A percentile compares a stretch with the other conserved stretches of the same genome.
These are phyloP conservation scores for Drosophila nr. fundita DNA, from an alignment of 2,888 invertebrate genomes.

Conservation along the genomic window DNA sequence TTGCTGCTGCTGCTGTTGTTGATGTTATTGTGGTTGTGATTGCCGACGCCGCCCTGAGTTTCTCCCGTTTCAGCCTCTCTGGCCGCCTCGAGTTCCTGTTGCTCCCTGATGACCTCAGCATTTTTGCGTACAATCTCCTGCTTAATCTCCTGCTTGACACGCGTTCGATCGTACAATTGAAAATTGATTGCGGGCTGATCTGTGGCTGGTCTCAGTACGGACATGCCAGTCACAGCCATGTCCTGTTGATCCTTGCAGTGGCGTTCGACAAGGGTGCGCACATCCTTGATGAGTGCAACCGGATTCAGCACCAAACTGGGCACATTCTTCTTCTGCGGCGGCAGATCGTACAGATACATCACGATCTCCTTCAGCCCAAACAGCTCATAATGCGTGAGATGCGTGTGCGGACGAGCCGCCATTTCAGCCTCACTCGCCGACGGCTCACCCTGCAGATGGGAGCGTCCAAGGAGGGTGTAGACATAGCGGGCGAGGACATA, in stretches of 20 bases:
- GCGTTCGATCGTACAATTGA: conserved; percentile 81
- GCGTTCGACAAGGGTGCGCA: conserved; percentile 93
- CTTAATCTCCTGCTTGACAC: conserved; percentile 83
- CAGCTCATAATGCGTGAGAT: conserved; percentile 92
- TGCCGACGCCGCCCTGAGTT: conserved; percentile 24
- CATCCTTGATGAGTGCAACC: conserved; percentile 94
- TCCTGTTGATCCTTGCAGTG: conserved; percentile 95
- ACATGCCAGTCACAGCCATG: conserved; percentile 92
- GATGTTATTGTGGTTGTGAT: conserved; percentile 10
- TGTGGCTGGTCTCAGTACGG: conserved; percentile 87
- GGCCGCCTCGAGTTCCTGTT: conserved; percentile 75
- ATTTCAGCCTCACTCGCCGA: conserved; percentile 82
- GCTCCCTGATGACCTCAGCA: conserved; percentile 80
- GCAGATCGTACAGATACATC: conserved; percentile 95
- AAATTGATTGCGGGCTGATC: conserved; percentile 59
- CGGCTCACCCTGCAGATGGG: conserved; percentile 88
- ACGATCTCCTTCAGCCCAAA: conserved; percentile 95
- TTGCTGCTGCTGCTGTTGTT: conserved; percentile 21
- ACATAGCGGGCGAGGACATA: conserved; percentile 98
- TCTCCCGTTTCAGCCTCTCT: conserved; percentile 72
- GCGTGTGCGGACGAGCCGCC: conserved; percentile 86
- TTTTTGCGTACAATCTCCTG: conserved; percentile 82
- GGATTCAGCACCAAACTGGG: conserved; percentile 96
- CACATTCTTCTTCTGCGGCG: conserved; percentile 95
- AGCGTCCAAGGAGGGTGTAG: conserved; percentile 92